These are phyloP conservation scores for Sthenelais limicola DNA, from an alignment of 2,888 invertebrate genomes.

Conservation along the genomic window DNA sequence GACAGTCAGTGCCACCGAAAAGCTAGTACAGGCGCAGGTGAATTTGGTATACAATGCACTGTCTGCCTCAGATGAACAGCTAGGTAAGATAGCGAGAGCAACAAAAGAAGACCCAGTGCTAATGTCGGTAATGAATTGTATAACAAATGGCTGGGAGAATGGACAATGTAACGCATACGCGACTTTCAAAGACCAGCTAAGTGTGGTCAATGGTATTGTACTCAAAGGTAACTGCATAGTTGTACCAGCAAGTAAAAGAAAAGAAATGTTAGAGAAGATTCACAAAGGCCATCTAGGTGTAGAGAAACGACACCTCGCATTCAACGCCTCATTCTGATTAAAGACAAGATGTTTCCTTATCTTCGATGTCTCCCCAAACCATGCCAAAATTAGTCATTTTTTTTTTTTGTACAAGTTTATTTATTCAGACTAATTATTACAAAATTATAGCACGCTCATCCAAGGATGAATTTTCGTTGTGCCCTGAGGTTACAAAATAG, in stretches of 20 bases:
- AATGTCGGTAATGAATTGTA: neutral
- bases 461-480: too few relatives aligned
- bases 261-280: neutral
- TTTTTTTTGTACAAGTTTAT: too few relatives aligned
- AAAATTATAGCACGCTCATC: too few relatives aligned
- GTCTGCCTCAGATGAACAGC: neutral
- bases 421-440: too few relatives aligned
- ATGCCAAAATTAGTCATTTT: too few relatives aligned
- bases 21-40: neutral
- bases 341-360: too few relatives aligned
- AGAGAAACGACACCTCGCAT: neutral
- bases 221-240: constrained; percentile 1
- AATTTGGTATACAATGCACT: neutral
- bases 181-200: neutral
- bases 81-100: neutral
- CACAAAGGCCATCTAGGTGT: neutral
- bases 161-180: neutral
- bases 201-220: neutral
- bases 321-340: neutral
- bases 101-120: neutral
- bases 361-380: too few relatives aligned
- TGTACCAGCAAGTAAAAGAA: neutral
- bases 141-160: neutral
- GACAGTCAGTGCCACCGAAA: too few relatives aligned
- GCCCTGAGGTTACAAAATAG: too few relatives aligned